Percentiles rank a stretch among this genome's conserved stretches.
phyloP scores from a whole-genome alignment of 2,888 invertebrate species.

The Sphecodes monilicornis region DNA sequence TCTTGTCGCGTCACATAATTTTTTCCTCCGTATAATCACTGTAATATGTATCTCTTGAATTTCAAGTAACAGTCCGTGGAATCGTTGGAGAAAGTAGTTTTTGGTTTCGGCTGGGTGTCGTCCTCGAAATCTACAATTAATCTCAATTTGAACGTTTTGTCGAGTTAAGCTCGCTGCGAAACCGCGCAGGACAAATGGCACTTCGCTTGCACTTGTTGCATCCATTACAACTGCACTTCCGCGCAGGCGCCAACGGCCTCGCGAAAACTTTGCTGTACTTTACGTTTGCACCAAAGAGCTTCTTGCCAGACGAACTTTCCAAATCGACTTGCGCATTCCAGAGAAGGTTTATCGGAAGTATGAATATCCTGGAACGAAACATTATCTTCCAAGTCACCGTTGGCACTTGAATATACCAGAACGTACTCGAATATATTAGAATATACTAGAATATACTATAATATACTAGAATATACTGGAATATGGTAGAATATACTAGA shows the following conservation, averaged over 20 bases:
- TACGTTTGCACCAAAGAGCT: not conserved
- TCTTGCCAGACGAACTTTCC: not conserved
- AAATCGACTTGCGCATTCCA: not conserved
- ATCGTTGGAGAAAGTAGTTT: too few species aligned
- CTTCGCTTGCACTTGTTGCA: conserved; percentile 50
- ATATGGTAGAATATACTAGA: too few species aligned
- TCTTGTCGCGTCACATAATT: not conserved
- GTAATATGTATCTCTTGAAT: not conserved
- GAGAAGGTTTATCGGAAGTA: not conserved
- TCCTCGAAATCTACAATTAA: not conserved
- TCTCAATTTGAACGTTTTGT: not conserved
- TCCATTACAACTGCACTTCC: conserved; percentile 34
- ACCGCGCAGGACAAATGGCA: not conserved
- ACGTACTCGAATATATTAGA: too few species aligned
- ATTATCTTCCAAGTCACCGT: not conserved
- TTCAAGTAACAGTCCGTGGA: not conserved
- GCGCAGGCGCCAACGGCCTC: conserved; percentile 30
- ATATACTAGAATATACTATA: too few species aligned
- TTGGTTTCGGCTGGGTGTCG: not conserved
- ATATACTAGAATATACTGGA: too few species aligned
- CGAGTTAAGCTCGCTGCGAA: not conserved
- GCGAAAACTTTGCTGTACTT: not conserved
- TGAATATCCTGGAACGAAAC: not conserved
- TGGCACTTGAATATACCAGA: too few species aligned
- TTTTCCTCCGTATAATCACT: not conserved